phyloP scores from a whole-genome alignment of 1,140 invertebrate species.

The Planococcus citri region DNA sequence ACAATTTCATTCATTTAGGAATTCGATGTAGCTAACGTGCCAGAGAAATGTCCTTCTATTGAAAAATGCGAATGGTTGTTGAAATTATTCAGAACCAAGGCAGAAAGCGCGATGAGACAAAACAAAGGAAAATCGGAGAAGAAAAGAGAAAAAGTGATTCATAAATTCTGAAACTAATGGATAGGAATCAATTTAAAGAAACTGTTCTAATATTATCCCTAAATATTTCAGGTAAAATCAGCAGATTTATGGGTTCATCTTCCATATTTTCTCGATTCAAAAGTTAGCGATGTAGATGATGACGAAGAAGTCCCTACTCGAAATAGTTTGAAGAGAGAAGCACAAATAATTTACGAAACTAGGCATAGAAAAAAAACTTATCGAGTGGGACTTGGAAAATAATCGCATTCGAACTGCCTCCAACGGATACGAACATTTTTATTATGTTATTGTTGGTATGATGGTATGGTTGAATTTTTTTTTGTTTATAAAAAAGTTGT shows the following conservation, averaged over 20 bases:
- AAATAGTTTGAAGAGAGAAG: slow-evolving; percentile 63
- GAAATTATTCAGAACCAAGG: slow-evolving; percentile 25
- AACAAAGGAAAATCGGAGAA: neutral
- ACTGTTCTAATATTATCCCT: neutral
- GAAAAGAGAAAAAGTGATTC: neutral
- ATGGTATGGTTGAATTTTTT: neutral
- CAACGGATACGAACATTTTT: slow-evolving; percentile 6
- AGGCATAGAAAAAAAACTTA: slow-evolving; percentile 64
- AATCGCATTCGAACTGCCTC: no score
- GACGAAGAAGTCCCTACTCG: slow-evolving; percentile 71
- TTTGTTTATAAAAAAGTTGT: neutral
- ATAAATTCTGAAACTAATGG: no score
- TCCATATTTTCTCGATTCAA: slow-evolving; percentile 1
- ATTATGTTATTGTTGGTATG: neutral
- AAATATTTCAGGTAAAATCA: neutral
- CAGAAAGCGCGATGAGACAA: slow-evolving; percentile 15
- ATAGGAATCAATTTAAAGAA: no score
- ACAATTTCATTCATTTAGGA: slow-evolving; percentile 32
- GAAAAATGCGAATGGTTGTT: slow-evolving; percentile 27
- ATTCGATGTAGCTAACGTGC: slow-evolving; percentile 29
- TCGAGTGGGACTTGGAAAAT: slow-evolving; percentile 29
- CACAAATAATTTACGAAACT: slow-evolving; percentile 67
- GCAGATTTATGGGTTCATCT: neutral
- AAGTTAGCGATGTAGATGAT: slow-evolving; percentile 49
- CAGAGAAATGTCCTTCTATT: slow-evolving; percentile 24